phyloP scores from a whole-genome alignment of 2,113 vertebrate genomes.

The Zapornia atra region DNA sequence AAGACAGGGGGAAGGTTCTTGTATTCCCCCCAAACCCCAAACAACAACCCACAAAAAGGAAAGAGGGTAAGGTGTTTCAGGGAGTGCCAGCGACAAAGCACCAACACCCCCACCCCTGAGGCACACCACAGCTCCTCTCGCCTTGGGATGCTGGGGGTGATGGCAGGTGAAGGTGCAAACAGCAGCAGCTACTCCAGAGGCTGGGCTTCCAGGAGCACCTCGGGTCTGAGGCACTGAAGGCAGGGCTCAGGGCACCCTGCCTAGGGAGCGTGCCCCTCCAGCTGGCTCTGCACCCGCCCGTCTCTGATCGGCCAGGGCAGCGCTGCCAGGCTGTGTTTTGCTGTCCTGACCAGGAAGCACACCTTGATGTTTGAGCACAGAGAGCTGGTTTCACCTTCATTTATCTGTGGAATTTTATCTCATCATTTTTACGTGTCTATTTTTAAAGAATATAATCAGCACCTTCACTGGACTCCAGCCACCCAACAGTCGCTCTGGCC shows the following conservation, averaged over 20 bases:
- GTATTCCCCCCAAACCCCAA: not conserved
- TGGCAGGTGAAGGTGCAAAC: not conserved
- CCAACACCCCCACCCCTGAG: rapidly evolving
- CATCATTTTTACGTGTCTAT: not conserved
- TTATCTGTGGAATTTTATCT: not conserved
- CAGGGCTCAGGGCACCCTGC: too few species aligned
- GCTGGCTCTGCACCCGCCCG: not conserved
- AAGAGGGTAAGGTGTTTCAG: not conserved
- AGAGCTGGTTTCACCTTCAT: not conserved
- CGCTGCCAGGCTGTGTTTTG: not conserved
- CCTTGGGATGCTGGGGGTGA: not conserved
- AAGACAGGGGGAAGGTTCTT: not conserved
- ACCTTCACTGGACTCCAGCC: not conserved
- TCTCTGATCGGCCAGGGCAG: not conserved
- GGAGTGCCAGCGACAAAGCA: not conserved
- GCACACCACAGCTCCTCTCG: not conserved
- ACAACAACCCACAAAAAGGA: not conserved
- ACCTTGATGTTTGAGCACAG: not conserved
- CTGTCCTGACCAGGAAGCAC: not conserved
- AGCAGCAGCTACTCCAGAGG: not conserved
- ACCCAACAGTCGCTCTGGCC: not conserved
- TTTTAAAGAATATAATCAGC: not conserved
- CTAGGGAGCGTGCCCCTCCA: not conserved
- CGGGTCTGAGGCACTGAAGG: not conserved
- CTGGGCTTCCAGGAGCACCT: not conserved